phyloP scores from a whole-genome alignment of 2,113 vertebrate species.

The Triplophysa tibetana region DNA sequence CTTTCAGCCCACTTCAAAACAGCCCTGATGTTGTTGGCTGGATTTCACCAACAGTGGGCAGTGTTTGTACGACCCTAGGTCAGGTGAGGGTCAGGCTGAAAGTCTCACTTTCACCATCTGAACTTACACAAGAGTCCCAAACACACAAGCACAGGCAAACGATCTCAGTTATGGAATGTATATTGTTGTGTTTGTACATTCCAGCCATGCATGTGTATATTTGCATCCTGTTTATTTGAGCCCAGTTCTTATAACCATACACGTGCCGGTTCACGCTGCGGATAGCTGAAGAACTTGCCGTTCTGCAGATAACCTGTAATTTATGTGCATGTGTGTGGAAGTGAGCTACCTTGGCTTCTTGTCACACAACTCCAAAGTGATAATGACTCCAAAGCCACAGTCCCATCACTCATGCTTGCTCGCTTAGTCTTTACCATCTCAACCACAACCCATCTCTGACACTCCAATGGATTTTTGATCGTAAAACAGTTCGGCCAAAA shows the following conservation, averaged over 20 bases:
- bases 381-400: constrained; percentile 35
- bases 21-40: constrained; percentile 42
- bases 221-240: constrained; percentile 13
- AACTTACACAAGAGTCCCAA: neutral
- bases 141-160: neutral
- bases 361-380: constrained; percentile 5
- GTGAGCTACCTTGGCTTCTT: neutral
- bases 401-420: constrained; percentile 27
- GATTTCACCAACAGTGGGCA: constrained; percentile 45
- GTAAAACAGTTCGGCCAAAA: constrained; percentile 13
- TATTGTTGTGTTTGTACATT: constrained; percentile 31
- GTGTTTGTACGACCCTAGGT: constrained; percentile 19
- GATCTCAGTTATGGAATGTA: neutral
- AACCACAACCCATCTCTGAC: constrained; percentile 34
- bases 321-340: constrained; percentile 22
- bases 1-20: constrained; percentile 37
- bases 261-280: constrained; percentile 3
- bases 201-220: constrained; percentile 26
- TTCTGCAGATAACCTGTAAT: neutral
- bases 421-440: constrained; percentile 38
- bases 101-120: constrained; percentile 22
- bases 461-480: constrained; percentile 24
- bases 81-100: constrained; percentile 34
- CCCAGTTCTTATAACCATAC: neutral
- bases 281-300: constrained; percentile 4